These are phyloP conservation scores for Urocolius indicus DNA, from an alignment of 2,113 vertebrate species.

Conservation along the genomic window DNA sequence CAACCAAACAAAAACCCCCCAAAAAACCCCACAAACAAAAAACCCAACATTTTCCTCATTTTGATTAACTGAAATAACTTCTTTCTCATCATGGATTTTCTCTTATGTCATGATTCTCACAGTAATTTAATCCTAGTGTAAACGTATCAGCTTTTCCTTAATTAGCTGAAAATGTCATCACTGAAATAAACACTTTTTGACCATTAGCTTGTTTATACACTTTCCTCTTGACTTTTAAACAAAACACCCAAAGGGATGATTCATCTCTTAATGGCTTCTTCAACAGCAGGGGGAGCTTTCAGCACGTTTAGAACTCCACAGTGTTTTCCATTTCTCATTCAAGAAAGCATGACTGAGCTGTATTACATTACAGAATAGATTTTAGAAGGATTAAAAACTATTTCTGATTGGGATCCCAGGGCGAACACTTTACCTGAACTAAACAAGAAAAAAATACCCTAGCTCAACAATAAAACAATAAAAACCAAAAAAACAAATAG, in stretches of 20 bases:
- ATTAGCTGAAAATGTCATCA: background rate
- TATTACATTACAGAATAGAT: background rate
- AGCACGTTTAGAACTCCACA: background rate
- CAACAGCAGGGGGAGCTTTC: slow-evolving; percentile 68
- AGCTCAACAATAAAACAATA: background rate
- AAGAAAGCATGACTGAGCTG: background rate
- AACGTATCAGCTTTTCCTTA: background rate
- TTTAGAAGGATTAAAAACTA: slow-evolving; percentile 12
- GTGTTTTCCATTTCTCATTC: background rate
- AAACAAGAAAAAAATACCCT: background rate
- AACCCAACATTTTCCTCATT: background rate
- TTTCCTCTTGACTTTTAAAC: background rate
- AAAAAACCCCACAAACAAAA: no score
- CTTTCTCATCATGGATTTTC: background rate
- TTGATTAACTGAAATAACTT: background rate
- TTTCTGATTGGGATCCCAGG: background rate
- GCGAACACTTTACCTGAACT: background rate
- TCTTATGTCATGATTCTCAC: background rate
- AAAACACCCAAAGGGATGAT: background rate
- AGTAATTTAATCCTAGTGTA: background rate
- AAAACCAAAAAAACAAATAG: background rate
- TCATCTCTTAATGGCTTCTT: background rate
- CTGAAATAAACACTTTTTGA: background rate
- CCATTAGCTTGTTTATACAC: background rate
- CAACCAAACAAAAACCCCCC: no score